phyloP scores from a whole-genome alignment of 2,113 vertebrate genomes.

The Nesogale talazaci region DNA sequence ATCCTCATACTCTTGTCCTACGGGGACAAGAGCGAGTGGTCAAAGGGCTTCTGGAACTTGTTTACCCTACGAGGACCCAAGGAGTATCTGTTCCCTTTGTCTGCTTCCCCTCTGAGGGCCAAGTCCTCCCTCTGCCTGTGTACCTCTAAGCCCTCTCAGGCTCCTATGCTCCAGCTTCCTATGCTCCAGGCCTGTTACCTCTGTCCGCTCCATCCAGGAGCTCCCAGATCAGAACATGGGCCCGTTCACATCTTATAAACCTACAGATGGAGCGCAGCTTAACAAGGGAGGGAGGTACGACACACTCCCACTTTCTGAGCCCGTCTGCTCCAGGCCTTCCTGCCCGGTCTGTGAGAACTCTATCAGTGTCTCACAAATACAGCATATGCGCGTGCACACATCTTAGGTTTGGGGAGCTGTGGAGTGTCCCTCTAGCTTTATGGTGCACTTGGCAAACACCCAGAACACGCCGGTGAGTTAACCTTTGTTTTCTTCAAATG shows the following conservation, averaged over 20 bases:
- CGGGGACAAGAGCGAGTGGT: conserved; percentile 43
- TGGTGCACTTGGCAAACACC: not conserved
- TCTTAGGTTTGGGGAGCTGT: not conserved
- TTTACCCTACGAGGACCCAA: not conserved
- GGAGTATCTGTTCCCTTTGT: not conserved
- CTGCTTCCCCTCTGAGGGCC: not conserved
- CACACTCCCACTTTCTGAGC: not conserved
- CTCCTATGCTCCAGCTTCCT: not conserved
- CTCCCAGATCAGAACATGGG: conserved; percentile 24
- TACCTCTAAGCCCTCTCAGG: not conserved
- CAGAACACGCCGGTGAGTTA: not conserved
- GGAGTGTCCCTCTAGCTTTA: not conserved
- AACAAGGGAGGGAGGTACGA: not conserved
- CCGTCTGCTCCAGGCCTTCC: not conserved
- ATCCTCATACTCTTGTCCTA: conserved; percentile 72
- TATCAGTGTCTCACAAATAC: conserved; percentile 5
- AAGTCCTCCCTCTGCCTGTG: not conserved
- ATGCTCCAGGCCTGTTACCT: not conserved
- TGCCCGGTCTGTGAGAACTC: not conserved
- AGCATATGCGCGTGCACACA: not conserved
- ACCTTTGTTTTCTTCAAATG: conserved; percentile 49
- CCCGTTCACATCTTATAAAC: conserved; percentile 10
- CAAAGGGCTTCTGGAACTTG: not conserved
- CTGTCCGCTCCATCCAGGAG: not conserved
- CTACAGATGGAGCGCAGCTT: conserved; percentile 8